phyloP scores from a whole-genome alignment of 2,113 vertebrate species.

The Archocentrus centrarchus region DNA sequence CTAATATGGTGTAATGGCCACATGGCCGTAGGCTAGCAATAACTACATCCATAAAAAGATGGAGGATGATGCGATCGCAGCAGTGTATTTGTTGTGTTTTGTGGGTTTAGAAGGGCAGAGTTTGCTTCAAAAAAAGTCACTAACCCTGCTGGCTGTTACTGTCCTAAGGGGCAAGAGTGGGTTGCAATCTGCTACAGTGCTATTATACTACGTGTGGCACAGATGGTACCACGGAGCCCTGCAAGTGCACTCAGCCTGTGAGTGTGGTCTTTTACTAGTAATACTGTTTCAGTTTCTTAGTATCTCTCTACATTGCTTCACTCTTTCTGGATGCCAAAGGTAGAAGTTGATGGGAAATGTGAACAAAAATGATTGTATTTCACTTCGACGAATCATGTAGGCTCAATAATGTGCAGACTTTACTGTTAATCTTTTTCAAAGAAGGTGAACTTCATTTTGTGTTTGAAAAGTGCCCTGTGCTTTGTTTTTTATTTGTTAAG shows the following conservation, averaged over 20 bases:
- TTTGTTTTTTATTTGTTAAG: too few species aligned
- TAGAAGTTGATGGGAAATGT: background rate
- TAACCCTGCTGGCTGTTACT: background rate
- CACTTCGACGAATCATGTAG: background rate
- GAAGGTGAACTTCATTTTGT: too few species aligned
- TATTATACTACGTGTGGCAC: background rate
- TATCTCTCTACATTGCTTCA: background rate
- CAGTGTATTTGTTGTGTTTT: background rate
- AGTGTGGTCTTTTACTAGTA: background rate
- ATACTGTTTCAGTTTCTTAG: background rate
- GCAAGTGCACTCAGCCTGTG: background rate
- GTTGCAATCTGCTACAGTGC: background rate
- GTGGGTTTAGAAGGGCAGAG: background rate
- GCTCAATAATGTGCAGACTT: background rate
- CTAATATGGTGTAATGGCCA: background rate
- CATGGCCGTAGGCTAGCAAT: background rate
- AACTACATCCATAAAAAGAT: background rate
- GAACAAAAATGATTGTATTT: background rate
- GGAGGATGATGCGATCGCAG: background rate
- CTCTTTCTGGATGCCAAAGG: background rate
- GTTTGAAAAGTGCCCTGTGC: too few species aligned
- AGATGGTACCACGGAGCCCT: background rate
- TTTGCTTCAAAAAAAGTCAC: background rate
- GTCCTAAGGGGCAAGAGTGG: background rate
- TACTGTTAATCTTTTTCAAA: too few species aligned